These are phyloP conservation scores for Tonatia bakeri DNA, from an alignment of 2,113 vertebrate genomes.

Conservation along the genomic window DNA sequence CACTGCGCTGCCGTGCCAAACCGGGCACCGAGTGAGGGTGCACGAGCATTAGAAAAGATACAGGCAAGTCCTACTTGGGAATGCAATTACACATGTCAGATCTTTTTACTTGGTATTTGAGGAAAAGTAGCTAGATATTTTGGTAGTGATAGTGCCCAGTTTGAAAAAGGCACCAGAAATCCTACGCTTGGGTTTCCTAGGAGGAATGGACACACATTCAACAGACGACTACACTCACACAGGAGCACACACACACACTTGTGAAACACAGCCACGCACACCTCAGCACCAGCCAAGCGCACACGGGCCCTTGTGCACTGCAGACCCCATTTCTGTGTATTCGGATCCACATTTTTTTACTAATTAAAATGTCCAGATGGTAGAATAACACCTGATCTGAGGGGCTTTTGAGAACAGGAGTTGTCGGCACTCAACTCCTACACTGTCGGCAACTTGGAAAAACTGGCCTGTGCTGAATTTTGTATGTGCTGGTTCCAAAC, in stretches of 20 bases:
- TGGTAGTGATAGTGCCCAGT: background rate
- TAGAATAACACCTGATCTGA: constrained; percentile 69
- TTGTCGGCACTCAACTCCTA: constrained; percentile 10
- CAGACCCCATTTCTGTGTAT: background rate
- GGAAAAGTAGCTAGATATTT: background rate
- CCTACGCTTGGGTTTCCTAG: background rate
- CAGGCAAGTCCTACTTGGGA: background rate
- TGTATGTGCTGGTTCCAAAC: background rate
- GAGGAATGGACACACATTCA: background rate
- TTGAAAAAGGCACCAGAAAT: background rate
- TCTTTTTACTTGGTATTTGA: background rate
- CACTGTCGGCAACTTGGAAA: constrained; percentile 41
- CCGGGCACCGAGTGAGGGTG: background rate
- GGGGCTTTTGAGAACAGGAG: constrained; percentile 60
- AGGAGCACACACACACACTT: background rate
- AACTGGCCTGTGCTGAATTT: constrained; percentile 9
- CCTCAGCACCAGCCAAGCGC: background rate
- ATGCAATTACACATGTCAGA: background rate
- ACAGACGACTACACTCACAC: background rate
- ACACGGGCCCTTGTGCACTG: background rate
- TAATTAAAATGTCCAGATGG: constrained; percentile 72
- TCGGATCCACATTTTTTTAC: constrained; percentile 59
- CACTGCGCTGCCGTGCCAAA: background rate
- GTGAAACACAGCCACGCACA: background rate
- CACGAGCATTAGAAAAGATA: background rate